Conservation (phyloP, 2,888 invertebrate genomes). For the Lycaena phlaeas region DNA sequence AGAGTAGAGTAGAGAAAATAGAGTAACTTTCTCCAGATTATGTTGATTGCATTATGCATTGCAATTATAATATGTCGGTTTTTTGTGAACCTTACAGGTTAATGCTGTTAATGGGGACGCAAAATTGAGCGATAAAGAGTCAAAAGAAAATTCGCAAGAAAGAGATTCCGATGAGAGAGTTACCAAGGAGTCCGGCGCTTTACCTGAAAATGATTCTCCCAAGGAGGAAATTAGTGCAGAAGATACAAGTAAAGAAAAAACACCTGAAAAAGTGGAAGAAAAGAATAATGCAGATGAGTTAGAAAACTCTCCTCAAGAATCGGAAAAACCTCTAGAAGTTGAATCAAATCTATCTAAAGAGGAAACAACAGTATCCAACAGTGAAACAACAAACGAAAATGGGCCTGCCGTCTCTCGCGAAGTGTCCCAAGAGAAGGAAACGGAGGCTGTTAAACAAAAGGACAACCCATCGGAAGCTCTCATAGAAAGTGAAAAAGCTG, state of each 20-base stretch:
- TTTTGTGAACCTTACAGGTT: conserved; percentile 30
- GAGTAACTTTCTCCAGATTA: too few relatives aligned
- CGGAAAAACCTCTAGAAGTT: conserved; percentile 20
- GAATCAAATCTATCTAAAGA: conserved; percentile 37
- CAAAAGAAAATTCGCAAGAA: conserved; percentile 44
- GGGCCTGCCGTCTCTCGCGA: conserved; percentile 58
- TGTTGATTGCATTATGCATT: too few relatives aligned
- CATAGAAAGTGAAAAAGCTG: conserved; percentile 55
- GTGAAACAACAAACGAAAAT: conserved; percentile 48
- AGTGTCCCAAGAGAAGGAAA: conserved; percentile 50
- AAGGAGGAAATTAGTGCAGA: conserved; percentile 15
- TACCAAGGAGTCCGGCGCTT: conserved; percentile 19
- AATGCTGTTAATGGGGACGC: conserved; percentile 51
- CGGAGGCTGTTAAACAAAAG: conserved; percentile 32
- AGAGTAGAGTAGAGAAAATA: too few relatives aligned
- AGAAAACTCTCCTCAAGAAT: conserved; percentile 36
- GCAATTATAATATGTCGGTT: too few relatives aligned
- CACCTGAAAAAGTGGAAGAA: conserved; percentile 23
- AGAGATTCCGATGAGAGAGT: conserved; percentile 23
- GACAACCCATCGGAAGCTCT: conserved; percentile 54
- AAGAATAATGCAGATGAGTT: conserved; percentile 29
- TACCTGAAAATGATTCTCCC: conserved; percentile 23
- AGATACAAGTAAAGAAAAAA: conserved; percentile 22
- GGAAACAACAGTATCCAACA: conserved; percentile 42
- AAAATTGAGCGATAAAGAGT: conserved; percentile 27